Evolutionary conservation across 1,140 invertebrate species (phyloP), one percentile per base, ranked within the genome.

Genomic region (Sipha flava): DNA sequence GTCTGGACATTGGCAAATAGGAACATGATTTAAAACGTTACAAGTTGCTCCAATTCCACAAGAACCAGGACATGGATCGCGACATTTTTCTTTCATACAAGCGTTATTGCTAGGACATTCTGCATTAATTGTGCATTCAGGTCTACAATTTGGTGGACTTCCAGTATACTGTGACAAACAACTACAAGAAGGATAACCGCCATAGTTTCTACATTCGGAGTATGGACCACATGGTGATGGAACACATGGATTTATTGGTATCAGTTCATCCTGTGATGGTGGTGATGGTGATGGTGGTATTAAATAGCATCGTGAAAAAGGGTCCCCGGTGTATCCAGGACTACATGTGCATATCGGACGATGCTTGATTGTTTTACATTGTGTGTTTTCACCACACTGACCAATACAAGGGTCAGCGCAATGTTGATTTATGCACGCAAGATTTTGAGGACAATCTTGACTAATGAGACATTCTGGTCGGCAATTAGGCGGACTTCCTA

Each of bases 321-420:
- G 91, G 89, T 94, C 91, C 73, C 92, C 92, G 68, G 89, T 92
- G 79, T 88, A 88, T 21, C 86, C 87, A 18, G 86, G 77, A 40
- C 88, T 88, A 85, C 92, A 94, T 79, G 87, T 90, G 85, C 92
- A 94, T 64, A 93, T 90, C 1, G 92, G 92, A 86, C 90, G 92
- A 82, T 94, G 92, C 84, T 91, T 91, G 16, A 91, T 88, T 45
- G 93, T 90, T 85, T 89, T 87, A 84, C 92, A 93, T 79, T 88
- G 85, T 3, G 92, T 89, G 6, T 85, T 83, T n/a, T 84, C 82
- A 14, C 88, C 89, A 83, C 89, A 90, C 14, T 86, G 84, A 75
- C 88, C 87, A 37, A 86, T 83, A 81, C 88, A 88, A 26, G 88
- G 88, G 81, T 88, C 85, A 18, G 79, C 82, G 81, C 89, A 90